Evolutionary conservation across 2,888 invertebrate genomes (phyloP), one percentile per base, ranked within the genome.

Genomic region (Salticus scenicus): DNA sequence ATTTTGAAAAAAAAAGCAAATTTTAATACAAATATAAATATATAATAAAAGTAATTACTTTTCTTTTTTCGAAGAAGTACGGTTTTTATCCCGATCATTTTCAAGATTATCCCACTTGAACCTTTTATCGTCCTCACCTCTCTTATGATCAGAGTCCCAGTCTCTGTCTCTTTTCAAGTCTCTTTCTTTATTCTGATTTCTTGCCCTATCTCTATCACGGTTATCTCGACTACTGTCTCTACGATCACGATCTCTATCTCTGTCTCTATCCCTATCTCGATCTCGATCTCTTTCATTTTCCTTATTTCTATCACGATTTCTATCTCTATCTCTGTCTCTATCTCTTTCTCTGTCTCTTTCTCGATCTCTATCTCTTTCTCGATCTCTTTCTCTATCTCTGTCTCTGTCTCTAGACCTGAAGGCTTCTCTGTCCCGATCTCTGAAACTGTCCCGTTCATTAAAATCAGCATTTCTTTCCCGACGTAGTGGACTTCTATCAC

Each of bases 351-450:
- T 90, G 88, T 51, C 89, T 84, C 81, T 37, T 30, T 88, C 88
- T 74, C 87, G 70, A 51, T 91, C 91, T 88, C 90, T 90, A 86
- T 89, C 89, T 8, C 87, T 81, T 5, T 87, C 76, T 41, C 51
- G 27, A 41, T 86, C 80, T 47, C 86, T 72, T 12, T 72, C 87
- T 42, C 90, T 89, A 87, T 89, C 86, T 85, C 89, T 89, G 66
- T 90, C 89, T 30, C 84, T 67, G n/a, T 89, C 90, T 67, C 88
- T 88, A 78, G 90, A 90, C 87, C 90, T 47, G 42, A 47, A 47
- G 17, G 42, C 90, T 30, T 91, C 90, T 82, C 90, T 88, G 80
- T 90, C 89, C 77, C 90, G 88, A 51, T 90, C 90, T 64, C 64
- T 28, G 20, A 51, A 42, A 1, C 41, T 30, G 17, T 81, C 82